Conservation (phyloP, 2,888 invertebrate genomes). For the Drosophila kokeensis region DNA sequence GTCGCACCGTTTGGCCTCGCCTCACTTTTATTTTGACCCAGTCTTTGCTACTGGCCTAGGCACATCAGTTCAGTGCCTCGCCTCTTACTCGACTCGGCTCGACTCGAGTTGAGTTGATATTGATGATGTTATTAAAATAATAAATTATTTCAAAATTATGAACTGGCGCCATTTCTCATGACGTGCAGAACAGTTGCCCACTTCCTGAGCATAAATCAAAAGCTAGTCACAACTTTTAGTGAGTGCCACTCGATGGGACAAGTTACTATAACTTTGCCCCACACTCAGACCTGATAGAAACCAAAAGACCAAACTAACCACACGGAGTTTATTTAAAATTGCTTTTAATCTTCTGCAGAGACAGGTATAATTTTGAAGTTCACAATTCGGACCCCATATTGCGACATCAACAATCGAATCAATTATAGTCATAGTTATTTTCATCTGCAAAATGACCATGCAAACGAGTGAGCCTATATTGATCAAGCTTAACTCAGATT, state of each 20-base stretch:
- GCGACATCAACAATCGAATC: neutral
- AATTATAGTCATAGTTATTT: neutral
- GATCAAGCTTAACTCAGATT: neutral
- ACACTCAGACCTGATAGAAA: slow-evolving; percentile 11
- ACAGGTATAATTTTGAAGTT: neutral
- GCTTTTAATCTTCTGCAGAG: neutral
- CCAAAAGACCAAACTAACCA: slow-evolving; percentile 45
- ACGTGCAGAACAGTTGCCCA: slow-evolving; percentile 45
- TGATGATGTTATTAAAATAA: slow-evolving; percentile 81
- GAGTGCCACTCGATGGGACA: slow-evolving; percentile 29
- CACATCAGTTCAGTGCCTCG: slow-evolving; percentile 32
- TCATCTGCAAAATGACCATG: neutral
- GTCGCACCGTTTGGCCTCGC: slow-evolving; percentile 68
- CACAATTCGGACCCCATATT: neutral
- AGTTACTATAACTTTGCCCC: slow-evolving; percentile 26
- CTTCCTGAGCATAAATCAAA: slow-evolving; percentile 64
- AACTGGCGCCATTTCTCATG: slow-evolving; percentile 79
- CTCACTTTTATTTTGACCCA: slow-evolving; percentile 66
- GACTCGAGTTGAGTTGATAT: slow-evolving; percentile 69
- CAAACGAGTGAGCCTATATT: neutral
- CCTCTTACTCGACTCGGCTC: slow-evolving; percentile 11
- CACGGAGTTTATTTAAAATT: slow-evolving; percentile 58
- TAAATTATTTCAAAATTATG: slow-evolving; percentile 81
- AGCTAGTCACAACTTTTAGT: slow-evolving; percentile 41
- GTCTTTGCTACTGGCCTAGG: slow-evolving; percentile 29